These are phyloP conservation scores for Tauraco erythrolophus DNA, from an alignment of 2,113 vertebrate genomes.

Conservation along the genomic window DNA sequence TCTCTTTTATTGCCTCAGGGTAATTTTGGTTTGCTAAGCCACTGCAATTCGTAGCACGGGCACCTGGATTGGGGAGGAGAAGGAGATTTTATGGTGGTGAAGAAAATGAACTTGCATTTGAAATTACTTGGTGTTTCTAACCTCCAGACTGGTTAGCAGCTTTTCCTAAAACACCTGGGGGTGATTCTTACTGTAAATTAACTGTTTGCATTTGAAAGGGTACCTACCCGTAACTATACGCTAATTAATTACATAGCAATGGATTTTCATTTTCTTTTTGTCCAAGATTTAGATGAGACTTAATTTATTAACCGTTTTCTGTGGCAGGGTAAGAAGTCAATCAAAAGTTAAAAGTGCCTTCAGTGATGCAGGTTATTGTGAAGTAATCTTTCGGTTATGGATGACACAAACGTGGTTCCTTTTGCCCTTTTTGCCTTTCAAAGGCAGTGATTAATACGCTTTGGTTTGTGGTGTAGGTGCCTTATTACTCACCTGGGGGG, in stretches of 20 bases:
- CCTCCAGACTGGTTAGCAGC: background rate
- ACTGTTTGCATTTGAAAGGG: slow-evolving; percentile 7
- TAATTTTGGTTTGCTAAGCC: background rate
- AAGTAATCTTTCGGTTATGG: background rate
- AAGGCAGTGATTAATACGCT: background rate
- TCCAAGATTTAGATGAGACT: background rate
- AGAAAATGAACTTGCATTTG: background rate
- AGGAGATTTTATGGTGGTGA: background rate
- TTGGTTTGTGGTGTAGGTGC: background rate
- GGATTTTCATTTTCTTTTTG: background rate
- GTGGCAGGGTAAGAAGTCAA: background rate
- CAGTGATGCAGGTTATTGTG: background rate
- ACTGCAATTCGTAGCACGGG: background rate
- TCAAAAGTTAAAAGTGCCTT: background rate
- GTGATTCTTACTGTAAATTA: background rate
- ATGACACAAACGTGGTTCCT: background rate
- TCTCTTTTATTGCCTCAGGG: background rate
- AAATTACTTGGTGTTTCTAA: background rate
- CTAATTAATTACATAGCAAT: slow-evolving; percentile 21
- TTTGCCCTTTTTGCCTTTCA: background rate
- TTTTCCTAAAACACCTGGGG: background rate
- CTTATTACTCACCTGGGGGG: background rate
- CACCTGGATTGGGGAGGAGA: background rate
- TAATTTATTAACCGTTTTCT: background rate
- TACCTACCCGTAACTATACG: background rate